Evolutionary conservation across 1,140 invertebrate genomes (phyloP), one percentile per base, ranked within the genome.

Genomic region (Venturia canescens): DNA sequence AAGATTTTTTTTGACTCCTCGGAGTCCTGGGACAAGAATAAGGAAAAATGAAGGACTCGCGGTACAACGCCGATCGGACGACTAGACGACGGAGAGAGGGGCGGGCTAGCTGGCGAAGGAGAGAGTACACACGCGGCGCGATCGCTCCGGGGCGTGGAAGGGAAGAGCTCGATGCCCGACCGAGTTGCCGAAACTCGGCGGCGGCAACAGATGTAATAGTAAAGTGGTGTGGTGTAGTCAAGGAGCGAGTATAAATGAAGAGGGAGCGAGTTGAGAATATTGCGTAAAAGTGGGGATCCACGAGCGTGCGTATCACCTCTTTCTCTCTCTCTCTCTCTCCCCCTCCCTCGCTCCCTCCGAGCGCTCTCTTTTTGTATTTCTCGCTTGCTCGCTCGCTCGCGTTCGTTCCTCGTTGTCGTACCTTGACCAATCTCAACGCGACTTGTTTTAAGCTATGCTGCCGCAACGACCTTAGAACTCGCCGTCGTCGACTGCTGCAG

Each of bases 351-450:
- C 38, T 44, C 38, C 5, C 11, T 3, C 11, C n/a, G n/a, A n/a
- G n/a, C n/a, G 13, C 29, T 63, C 15, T 60, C 60, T 44, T 50
- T 57, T 5, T 57, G 31, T 34, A 7, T 53, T 53, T 53, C 16
- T 53, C 50, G 18, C 50, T 53, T 11, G 16, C 48, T 48, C 29
- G 6, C 53, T 21, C 53, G n/a, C 29, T 60, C 60, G 29, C 60
- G 34, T 44, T 60, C 78, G 38, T 67, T 67, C 48, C 57, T 44
- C 38, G 38, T 60, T 88, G 88, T 88, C 87, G 89, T 90, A 89
- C 89, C 90, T 91, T 91, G 90, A 91, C 90, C 90, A 91, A 91
- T 90, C 90, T 90, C 89, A 91, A 91, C 88, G 88, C 86, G 84
- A 90, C 89, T 90, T 89, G 90, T 91, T 91, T 91, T 91, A 91